phyloP scores from a whole-genome alignment of 2,888 invertebrate species.

The Phalangium opilio region DNA sequence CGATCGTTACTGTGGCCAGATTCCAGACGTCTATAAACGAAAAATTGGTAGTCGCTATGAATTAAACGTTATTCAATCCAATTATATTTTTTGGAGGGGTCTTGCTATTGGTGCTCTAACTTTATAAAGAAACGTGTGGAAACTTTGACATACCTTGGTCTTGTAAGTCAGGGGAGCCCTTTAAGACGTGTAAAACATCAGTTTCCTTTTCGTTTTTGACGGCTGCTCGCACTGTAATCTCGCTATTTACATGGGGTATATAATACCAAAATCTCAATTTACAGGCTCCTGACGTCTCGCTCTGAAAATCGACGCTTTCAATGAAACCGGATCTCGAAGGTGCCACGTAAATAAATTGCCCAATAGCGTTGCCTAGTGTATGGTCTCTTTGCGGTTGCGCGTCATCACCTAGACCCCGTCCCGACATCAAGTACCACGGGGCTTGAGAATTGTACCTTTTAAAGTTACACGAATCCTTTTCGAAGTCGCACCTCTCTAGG shows the following conservation, averaged over 20 bases:
- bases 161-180: too few species aligned
- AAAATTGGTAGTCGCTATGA: neutral
- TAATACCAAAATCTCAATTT: constrained; percentile 16
- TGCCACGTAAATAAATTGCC: constrained; percentile 9
- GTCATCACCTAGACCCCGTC: constrained; percentile 5
- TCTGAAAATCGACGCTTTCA: constrained; percentile 12
- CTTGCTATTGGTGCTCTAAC: too few species aligned
- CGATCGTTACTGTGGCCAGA: constrained; percentile 4
- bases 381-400: constrained; percentile 15
- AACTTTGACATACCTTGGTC: too few species aligned
- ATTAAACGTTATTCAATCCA: neutral
- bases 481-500: constrained; percentile 15
- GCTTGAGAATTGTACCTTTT: too few species aligned
- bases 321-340: neutral
- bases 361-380: constrained; percentile 9
- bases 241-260: constrained; percentile 17
- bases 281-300: constrained; percentile 13
- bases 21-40: too few species aligned
- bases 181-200: too few species aligned
- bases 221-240: too few species aligned
- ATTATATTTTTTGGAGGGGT: too few species aligned
- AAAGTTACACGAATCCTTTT: constrained; percentile 5
- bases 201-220: too few species aligned
- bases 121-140: too few species aligned
- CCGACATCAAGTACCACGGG: constrained; percentile 10